phyloP scores from a whole-genome alignment of 2,888 invertebrate species.

The Tipula helvola region DNA sequence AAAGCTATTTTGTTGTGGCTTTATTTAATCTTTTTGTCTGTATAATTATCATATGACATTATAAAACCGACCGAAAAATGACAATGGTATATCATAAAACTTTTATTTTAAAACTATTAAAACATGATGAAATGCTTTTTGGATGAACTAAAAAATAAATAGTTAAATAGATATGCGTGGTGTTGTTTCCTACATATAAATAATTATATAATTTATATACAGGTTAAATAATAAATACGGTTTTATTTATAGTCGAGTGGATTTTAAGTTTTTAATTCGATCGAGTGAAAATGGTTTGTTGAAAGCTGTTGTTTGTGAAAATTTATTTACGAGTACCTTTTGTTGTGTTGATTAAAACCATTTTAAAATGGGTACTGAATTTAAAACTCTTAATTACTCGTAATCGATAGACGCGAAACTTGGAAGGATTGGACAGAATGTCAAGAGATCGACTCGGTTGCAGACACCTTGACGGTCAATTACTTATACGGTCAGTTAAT shows the following conservation, averaged over 20 bases:
- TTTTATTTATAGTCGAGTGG: not conserved
- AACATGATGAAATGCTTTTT: not conserved
- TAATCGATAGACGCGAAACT: too few species aligned
- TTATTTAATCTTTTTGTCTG: not conserved
- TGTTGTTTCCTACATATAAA: not conserved
- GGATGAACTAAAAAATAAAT: not conserved
- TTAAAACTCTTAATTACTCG: too few species aligned
- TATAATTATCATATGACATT: not conserved
- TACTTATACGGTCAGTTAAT: too few species aligned
- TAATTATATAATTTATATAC: not conserved
- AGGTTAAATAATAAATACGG: not conserved
- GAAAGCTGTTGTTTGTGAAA: too few species aligned
- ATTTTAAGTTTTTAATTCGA: not conserved
- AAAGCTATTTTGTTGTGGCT: not conserved
- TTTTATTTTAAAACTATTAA: not conserved
- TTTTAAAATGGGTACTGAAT: too few species aligned
- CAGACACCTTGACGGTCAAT: too few species aligned
- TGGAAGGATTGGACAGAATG: too few species aligned
- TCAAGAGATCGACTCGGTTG: too few species aligned
- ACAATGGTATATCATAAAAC: not conserved
- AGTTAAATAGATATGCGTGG: not conserved
- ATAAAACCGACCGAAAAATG: not conserved
- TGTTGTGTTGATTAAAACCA: too few species aligned
- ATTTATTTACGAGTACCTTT: too few species aligned
- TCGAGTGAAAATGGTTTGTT: not conserved